These are phyloP conservation scores for Neotoma lepida DNA, from an alignment of 2,113 vertebrate species.

Conservation along the genomic window DNA sequence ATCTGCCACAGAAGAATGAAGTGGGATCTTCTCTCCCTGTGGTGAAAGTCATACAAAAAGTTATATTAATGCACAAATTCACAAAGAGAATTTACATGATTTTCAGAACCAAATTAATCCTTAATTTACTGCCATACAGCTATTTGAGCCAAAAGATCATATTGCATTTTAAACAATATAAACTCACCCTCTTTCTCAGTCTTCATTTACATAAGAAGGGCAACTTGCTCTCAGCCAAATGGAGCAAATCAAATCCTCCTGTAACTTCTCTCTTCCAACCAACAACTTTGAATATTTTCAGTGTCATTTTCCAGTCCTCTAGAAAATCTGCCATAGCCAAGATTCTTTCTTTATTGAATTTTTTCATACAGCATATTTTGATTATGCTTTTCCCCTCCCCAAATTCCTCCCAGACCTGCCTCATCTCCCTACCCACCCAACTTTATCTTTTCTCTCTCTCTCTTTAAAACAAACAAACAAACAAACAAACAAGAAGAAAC, in stretches of 20 bases:
- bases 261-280: not conserved
- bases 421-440: not conserved
- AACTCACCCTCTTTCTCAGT: constrained; percentile 26
- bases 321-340: not conserved
- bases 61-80: constrained; percentile 55
- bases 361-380: not conserved
- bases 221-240: constrained; percentile 49
- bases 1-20: constrained; percentile 37
- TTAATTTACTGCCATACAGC: constrained; percentile 44
- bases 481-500: not conserved
- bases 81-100: constrained; percentile 66
- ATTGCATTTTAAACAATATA: constrained; percentile 62
- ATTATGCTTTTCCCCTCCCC: not conserved
- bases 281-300: constrained; percentile 18
- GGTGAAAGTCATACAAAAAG: constrained; percentile 27
- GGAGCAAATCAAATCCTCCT: constrained; percentile 60
- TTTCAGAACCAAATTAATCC: constrained; percentile 64
- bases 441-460: not conserved
- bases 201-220: constrained; percentile 65
- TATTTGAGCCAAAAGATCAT: constrained; percentile 56
- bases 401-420: not conserved
- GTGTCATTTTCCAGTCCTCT: constrained; percentile 3
- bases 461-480: not conserved
- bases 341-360: not conserved
- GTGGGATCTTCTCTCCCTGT: not conserved